Percentiles rank a stretch among this genome's conserved stretches.
Evolutionary conservation across 30 jellyfish, hydroid and myxozoan genomes (phyloP).

Genomic region (Calvadosia cruxmelitensis): DNA sequence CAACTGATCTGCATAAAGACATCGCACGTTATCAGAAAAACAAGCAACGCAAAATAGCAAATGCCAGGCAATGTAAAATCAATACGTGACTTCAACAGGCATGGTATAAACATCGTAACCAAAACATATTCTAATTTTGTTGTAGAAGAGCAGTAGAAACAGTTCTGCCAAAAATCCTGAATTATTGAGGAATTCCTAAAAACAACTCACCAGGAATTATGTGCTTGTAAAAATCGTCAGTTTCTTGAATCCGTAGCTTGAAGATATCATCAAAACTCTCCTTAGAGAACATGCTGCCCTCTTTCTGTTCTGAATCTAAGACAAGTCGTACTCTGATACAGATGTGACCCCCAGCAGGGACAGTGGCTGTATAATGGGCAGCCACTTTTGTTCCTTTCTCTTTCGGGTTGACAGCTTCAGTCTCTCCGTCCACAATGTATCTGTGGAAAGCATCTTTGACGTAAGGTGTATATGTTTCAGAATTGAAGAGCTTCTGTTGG

Average conservation of each 20-base stretch:
- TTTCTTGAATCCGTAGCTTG: slow-evolving; percentile 31
- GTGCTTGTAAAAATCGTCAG: slow-evolving; percentile 52
- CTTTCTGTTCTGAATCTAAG: slow-evolving; percentile 19
- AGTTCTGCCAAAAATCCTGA: not conserved
- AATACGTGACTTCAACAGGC: no score
- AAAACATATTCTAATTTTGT: not conserved
- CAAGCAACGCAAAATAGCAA: no score
- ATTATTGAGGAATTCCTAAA: not conserved
- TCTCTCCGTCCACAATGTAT: slow-evolving; percentile 53
- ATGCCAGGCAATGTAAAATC: no score
- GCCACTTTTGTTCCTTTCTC: slow-evolving; percentile 81
- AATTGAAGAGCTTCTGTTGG: slow-evolving; percentile 40
- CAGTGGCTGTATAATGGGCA: slow-evolving; percentile 39
- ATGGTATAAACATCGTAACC: no score
- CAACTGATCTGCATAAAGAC: slow-evolving; percentile 34
- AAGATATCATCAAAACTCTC: slow-evolving; percentile 44
- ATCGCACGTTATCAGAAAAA: no score
- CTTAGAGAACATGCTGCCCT: slow-evolving; percentile 16
- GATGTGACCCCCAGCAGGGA: slow-evolving; percentile 41
- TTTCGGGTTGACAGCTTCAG: slow-evolving; percentile 59
- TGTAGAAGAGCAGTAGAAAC: not conserved
- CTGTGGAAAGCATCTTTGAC: slow-evolving; percentile 91
- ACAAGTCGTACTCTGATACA: slow-evolving; percentile 34
- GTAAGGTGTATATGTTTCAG: slow-evolving; percentile 47
- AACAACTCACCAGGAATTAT: slow-evolving; percentile 48